Conservation (phyloP, 1,140 invertebrate species). For the Tetramorium parvispinum region DNA sequence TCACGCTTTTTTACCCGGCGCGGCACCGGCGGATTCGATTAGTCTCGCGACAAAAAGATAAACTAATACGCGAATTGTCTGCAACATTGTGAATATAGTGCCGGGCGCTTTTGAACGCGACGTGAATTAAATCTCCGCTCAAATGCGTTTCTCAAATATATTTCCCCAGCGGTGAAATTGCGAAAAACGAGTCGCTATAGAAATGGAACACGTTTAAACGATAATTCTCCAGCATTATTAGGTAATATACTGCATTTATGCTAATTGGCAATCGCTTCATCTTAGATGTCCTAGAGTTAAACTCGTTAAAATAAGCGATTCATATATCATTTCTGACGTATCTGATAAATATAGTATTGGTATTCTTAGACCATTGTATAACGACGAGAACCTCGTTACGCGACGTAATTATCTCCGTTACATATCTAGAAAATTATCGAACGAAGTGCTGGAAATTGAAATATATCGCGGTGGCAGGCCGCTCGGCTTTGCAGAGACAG, state of each 20-base stretch:
- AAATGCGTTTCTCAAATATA: not conserved
- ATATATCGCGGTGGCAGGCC: not conserved
- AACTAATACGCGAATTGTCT: slow-evolving; percentile 1
- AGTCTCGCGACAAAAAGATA: slow-evolving; percentile 1
- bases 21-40: slow-evolving; percentile 5
- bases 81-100: not conserved
- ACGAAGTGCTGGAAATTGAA: not conserved
- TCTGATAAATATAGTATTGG: not conserved
- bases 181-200: not conserved
- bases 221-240: not conserved
- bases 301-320: not conserved
- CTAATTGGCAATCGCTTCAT: not conserved
- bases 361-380: not conserved
- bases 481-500: not conserved
- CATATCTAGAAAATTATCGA: slow-evolving; percentile 11
- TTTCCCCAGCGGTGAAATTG: not conserved
- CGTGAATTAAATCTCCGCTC: not conserved
- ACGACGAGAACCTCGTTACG: not conserved
- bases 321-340: not conserved
- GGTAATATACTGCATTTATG: not conserved
- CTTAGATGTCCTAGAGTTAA: not conserved
- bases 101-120: not conserved
- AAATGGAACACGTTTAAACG: not conserved
- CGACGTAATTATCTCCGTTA: slow-evolving; percentile 3
- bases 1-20: not conserved